Base-by-base conservation (phyloP, 1,140 invertebrate species). In the Drosophila ercepeae region DNA sequence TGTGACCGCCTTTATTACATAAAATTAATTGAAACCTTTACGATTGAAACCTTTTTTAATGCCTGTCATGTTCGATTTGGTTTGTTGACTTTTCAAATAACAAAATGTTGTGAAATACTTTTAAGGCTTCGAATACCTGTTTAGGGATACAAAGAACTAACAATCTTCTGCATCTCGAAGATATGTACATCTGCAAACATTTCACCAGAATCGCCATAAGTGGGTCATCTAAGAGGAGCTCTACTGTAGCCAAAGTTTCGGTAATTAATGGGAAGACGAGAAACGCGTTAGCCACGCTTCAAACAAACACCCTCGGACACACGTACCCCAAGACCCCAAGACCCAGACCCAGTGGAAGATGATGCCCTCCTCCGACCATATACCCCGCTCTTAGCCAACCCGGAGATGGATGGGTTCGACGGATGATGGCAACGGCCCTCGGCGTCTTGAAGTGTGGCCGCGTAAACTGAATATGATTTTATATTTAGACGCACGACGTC, bases 401-500 rank as follows among this genome's bases (percentile, higher is more conserved):
- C 16, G 61, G 69, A 72, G 73, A 65, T 29, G 72, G 78, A 86
- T 79, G 78, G 73, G 59, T 36, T 48, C 52, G 29, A 11, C 41
- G 59, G 44, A 65, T 67, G 63, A 65, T 67, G 63, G 59, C 59
- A 42, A 50, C 44, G 61, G 53, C 65, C 72, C 72, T 70, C 64
- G 48, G 59, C 82, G 67, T 27, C 48, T 77, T 67, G 57, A 86
- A 81, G 69, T 74, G 77, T 86, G 82, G 88, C 73, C 82, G 76
- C 77, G 77, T 88, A 82, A 88, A 88, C 77, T 88, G 77, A 86
- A 86, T 82, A 88, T 39, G 57, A 57, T 39, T 78, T 75, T 88
- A 88, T 88, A 71, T 88, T 82, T 88, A 88, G 82, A 54, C 44
- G 65, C 32, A 82, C 77, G 74, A 88, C 82, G 82, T 88, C 82